A percentile compares a stretch with the other conserved stretches of the same genome.
These are phyloP conservation scores for Crenichthys baileyi DNA, from an alignment of 2,797 vertebrate species.

Conservation along the genomic window DNA sequence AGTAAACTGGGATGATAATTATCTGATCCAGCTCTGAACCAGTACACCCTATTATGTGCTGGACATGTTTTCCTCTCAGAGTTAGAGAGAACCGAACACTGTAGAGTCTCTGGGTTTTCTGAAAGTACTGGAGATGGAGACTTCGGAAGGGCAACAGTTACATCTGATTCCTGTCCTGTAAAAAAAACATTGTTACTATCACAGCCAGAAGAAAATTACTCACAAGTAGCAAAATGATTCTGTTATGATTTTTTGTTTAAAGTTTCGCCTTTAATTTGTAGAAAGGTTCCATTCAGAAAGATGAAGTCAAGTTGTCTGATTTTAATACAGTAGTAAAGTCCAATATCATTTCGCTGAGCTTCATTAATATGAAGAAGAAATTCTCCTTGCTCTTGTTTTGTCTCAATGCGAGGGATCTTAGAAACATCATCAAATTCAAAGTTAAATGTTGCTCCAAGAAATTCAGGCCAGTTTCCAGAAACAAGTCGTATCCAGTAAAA, in stretches of 20 bases:
- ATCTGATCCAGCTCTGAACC: slow-evolving; percentile 29
- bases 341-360: slow-evolving; percentile 9
- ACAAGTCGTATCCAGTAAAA: slow-evolving; percentile 43
- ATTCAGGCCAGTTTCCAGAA: slow-evolving; percentile 31
- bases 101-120: slow-evolving; percentile 15
- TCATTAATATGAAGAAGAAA: slow-evolving; percentile 18
- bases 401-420: neutral
- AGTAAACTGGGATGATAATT: slow-evolving; percentile 16
- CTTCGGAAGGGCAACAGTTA: neutral
- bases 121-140: neutral
- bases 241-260: too few relatives aligned
- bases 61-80: slow-evolving; percentile 9
- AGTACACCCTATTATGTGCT: slow-evolving; percentile 28
- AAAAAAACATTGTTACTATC: neutral
- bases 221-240: neutral
- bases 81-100: slow-evolving; percentile 32
- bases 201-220: rapidly evolving
- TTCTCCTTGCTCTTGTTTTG: slow-evolving; percentile 2
- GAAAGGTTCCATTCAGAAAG: slow-evolving; percentile 15
- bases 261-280: slow-evolving; percentile 31
- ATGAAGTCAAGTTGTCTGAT: rapidly evolving
- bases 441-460: slow-evolving; percentile 12
- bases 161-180: slow-evolving; percentile 5
- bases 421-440: rapidly evolving
- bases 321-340: slow-evolving; percentile 37